A percentile compares a stretch with the other conserved stretches of the same genome.
Evolutionary conservation across 2,888 invertebrate species (phyloP).

Genomic region (Lycaena phlaeas): DNA sequence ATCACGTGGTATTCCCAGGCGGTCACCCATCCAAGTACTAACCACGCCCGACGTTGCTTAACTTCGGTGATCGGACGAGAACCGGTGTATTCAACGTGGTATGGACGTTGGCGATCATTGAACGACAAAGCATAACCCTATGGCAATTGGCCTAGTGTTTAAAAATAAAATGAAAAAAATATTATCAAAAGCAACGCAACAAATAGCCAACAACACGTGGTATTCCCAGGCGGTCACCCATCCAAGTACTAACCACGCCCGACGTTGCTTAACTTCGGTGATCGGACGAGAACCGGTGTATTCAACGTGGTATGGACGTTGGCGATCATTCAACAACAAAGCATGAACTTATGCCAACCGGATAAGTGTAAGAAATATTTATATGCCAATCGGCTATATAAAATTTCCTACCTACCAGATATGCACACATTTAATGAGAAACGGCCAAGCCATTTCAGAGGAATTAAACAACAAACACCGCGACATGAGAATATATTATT

Average conservation of each 20-base stretch:
- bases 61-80: slow-evolving; percentile 29
- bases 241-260: slow-evolving; percentile 30
- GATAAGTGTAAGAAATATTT: too few species aligned
- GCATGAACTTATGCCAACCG: too few species aligned
- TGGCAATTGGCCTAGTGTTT: too few species aligned
- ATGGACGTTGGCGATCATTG: not conserved
- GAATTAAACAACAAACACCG: too few species aligned
- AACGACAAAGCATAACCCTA: too few species aligned
- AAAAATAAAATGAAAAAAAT: too few species aligned
- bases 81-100: slow-evolving; percentile 36
- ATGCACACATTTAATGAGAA: too few species aligned
- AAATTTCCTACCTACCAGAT: too few species aligned
- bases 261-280: slow-evolving; percentile 32
- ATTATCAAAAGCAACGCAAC: too few species aligned
- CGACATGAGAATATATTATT: too few species aligned
- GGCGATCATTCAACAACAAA: slow-evolving; percentile 9
- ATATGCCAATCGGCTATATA: too few species aligned
- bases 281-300: slow-evolving; percentile 26
- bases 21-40: slow-evolving; percentile 38
- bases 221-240: slow-evolving; percentile 46
- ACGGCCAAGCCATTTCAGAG: too few species aligned
- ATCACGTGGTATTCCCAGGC: slow-evolving; percentile 36
- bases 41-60: slow-evolving; percentile 31
- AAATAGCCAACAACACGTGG: slow-evolving; percentile 22
- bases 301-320: slow-evolving; percentile 17